These are phyloP conservation scores for Blera fallax DNA, from an alignment of 2,888 invertebrate genomes.

Conservation along the genomic window DNA sequence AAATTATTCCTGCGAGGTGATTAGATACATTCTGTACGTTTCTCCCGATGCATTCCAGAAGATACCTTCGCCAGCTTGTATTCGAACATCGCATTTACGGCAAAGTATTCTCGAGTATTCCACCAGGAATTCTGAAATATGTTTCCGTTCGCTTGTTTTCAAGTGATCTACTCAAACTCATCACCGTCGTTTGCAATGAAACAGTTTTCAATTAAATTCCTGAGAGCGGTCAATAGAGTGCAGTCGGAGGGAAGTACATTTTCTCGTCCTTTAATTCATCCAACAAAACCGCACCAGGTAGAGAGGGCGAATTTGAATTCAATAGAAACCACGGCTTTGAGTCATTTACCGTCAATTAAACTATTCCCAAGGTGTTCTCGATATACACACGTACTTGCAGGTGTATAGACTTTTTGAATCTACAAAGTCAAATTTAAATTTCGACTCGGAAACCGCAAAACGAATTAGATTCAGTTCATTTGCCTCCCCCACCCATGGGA, in stretches of 20 bases:
- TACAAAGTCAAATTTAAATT: neutral
- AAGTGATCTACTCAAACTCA: conserved; percentile 18
- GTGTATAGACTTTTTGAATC: neutral
- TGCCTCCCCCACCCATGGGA: too few species aligned
- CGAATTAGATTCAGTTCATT: conserved; percentile 29
- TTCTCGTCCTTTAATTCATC: conserved; percentile 26
- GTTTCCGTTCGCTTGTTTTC: conserved; percentile 10
- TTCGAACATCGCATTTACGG: neutral
- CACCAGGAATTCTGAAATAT: neutral
- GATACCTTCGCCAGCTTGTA: neutral
- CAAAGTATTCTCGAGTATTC: neutral
- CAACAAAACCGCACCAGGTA: conserved; percentile 19
- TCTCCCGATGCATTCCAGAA: neutral
- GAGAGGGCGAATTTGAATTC: conserved; percentile 19
- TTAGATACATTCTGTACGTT: neutral
- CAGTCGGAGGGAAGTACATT: neutral
- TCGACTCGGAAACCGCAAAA: conserved; percentile 18
- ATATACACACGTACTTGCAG: neutral
- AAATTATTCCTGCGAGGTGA: neutral
- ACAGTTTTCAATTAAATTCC: conserved; percentile 21
- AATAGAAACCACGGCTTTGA: conserved; percentile 36
- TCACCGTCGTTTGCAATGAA: neutral
- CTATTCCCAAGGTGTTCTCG: neutral
- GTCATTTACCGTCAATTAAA: conserved; percentile 53
- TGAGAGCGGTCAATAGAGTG: neutral